Evolutionary conservation across 2,888 invertebrate species (phyloP).

Genomic region (Vesta saturnalis): DNA sequence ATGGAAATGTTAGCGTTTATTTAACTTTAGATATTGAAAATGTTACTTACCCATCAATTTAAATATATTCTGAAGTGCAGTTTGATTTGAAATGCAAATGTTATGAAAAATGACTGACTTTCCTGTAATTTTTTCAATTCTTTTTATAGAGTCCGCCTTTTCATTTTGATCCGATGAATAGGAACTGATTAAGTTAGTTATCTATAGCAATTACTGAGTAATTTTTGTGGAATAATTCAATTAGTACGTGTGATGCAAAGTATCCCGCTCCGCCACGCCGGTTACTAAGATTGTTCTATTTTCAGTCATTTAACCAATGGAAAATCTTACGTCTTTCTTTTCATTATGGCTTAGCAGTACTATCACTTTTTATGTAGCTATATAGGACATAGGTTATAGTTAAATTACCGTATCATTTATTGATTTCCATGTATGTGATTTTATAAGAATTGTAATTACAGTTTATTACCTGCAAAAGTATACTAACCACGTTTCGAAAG

Average conservation of each 20-base stretch:
- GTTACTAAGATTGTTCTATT: conserved; percentile 80
- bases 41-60: conserved; percentile 67
- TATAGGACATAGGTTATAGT: too few relatives aligned
- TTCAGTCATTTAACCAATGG: conserved; percentile 57
- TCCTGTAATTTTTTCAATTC: conserved; percentile 83
- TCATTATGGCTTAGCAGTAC: too few relatives aligned
- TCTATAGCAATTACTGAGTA: conserved; percentile 87
- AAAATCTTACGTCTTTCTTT: too few relatives aligned
- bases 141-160: conserved; percentile 78
- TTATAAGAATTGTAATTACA: too few relatives aligned
- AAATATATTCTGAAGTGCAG: conserved; percentile 75
- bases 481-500: too few relatives aligned
- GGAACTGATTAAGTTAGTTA: conserved; percentile 87
- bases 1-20: too few relatives aligned
- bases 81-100: conserved; percentile 76
- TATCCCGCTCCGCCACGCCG: conserved; percentile 95
- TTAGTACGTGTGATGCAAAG: conserved; percentile 90
- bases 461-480: too few relatives aligned
- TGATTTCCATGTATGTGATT: too few relatives aligned
- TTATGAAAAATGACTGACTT: conserved; percentile 75
- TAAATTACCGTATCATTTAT: too few relatives aligned
- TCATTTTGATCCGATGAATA: conserved; percentile 68
- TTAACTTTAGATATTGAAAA: conserved; percentile 28
- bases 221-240: conserved; percentile 78
- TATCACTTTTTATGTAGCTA: too few relatives aligned